Percentiles rank a stretch among this genome's conserved stretches.
These are phyloP conservation scores for Silurus meridionalis DNA, from an alignment of 2,113 vertebrate genomes.

Conservation along the genomic window DNA sequence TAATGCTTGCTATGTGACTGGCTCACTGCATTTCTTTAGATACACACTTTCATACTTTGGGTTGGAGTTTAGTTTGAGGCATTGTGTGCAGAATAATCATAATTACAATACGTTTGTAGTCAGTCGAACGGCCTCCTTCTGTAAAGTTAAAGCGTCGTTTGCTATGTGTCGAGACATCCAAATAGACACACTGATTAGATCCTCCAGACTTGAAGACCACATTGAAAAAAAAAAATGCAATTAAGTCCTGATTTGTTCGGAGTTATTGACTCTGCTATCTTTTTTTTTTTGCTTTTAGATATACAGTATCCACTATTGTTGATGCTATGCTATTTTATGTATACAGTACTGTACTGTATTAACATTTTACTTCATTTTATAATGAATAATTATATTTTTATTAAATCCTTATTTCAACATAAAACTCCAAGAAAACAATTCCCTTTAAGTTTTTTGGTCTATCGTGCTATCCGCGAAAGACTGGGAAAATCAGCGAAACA, in stretches of 20 bases:
- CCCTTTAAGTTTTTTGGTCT: no score
- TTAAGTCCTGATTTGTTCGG: constrained; percentile 9
- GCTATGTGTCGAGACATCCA: not conserved
- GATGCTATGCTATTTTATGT: no score
- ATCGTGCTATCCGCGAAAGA: no score
- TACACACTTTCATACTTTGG: not conserved
- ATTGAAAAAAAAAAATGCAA: not conserved
- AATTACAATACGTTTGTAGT: not conserved
- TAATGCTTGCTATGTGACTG: not conserved
- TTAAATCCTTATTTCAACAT: no score
- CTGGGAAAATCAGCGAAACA: no score
- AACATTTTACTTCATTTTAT: no score
- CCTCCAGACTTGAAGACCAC: not conserved
- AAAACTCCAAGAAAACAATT: no score
- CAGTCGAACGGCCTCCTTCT: no score
- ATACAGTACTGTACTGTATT: no score
- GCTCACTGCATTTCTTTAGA: not conserved
- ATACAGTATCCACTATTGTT: no score
- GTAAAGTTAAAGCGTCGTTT: not conserved
- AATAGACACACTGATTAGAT: no score
- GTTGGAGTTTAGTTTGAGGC: not conserved
- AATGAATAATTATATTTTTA: no score
- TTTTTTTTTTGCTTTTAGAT: not conserved
- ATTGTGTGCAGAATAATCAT: not conserved
- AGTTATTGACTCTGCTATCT: not conserved